Conservation (phyloP, 2,797 vertebrate species). For the Valencia hispanica region DNA sequence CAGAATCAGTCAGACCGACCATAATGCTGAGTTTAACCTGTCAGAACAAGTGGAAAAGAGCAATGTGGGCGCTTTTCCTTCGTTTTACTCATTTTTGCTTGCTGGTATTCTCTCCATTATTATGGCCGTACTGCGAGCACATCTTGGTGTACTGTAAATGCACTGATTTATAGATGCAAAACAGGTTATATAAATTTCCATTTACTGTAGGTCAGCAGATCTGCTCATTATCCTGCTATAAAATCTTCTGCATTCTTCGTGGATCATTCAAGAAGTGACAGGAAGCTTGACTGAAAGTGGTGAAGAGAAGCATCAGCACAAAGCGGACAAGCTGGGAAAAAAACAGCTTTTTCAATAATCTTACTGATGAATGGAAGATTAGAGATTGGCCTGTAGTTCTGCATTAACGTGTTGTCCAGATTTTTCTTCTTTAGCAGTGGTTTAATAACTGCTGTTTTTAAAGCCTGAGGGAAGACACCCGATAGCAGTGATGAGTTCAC, state of each 20-base stretch:
- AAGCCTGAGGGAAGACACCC: too few relatives aligned
- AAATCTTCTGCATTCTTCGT: constrained; percentile 2
- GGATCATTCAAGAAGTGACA: neutral
- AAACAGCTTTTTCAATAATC: too few relatives aligned
- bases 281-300: neutral
- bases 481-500: too few relatives aligned
- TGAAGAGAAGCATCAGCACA: neutral
- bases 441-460: too few relatives aligned
- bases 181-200: constrained; percentile 2
- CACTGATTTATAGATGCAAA: constrained; percentile 6
- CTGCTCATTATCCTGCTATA: neutral
- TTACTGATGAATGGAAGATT: too few relatives aligned
- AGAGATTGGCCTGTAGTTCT: too few relatives aligned
- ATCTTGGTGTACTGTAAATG: neutral
- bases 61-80: neutral
- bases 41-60: constrained; percentile 4
- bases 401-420: too few relatives aligned
- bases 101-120: neutral
- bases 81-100: neutral
- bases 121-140: neutral
- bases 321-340: too few relatives aligned
- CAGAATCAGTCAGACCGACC: neutral
- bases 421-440: too few relatives aligned
- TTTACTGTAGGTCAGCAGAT: constrained; percentile 4
- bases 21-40: constrained; percentile 8